phyloP scores from a whole-genome alignment of 64 coral and sea anemone genomes.

The Stylophora pistillata region DNA sequence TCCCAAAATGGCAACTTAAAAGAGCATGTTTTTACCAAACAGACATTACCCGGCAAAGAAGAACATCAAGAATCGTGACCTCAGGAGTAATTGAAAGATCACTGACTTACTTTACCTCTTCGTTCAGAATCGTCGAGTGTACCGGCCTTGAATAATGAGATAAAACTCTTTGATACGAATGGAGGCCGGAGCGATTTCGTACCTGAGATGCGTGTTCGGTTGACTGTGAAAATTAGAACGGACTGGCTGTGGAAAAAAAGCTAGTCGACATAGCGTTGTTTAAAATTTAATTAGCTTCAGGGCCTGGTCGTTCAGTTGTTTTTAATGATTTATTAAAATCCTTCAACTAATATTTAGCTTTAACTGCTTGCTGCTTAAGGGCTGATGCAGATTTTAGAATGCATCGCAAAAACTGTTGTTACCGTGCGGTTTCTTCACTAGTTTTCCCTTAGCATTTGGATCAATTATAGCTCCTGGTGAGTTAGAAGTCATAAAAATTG shows the following conservation, averaged over 20 bases:
- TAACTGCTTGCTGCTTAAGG: background rate
- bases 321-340: conserved; percentile 30
- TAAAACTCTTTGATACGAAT: no score
- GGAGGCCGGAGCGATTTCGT: no score
- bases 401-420: background rate
- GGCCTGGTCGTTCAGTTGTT: background rate
- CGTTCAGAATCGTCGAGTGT: background rate
- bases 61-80: background rate
- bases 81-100: background rate
- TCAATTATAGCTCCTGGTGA: background rate
- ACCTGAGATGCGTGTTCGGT: background rate
- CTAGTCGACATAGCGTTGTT: conserved; percentile 22
- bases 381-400: background rate
- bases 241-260: background rate
- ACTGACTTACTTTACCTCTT: background rate
- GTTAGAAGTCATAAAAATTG: background rate
- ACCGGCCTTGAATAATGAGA: background rate
- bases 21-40: background rate
- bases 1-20: background rate
- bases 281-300: conserved; percentile 45
- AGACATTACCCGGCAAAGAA: background rate
- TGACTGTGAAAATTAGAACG: background rate
- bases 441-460: background rate
- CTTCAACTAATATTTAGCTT: background rate
- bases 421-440: background rate